Evolutionary conservation across 2,797 vertebrate genomes (phyloP).

Genomic region (Hybognathus amarus): DNA sequence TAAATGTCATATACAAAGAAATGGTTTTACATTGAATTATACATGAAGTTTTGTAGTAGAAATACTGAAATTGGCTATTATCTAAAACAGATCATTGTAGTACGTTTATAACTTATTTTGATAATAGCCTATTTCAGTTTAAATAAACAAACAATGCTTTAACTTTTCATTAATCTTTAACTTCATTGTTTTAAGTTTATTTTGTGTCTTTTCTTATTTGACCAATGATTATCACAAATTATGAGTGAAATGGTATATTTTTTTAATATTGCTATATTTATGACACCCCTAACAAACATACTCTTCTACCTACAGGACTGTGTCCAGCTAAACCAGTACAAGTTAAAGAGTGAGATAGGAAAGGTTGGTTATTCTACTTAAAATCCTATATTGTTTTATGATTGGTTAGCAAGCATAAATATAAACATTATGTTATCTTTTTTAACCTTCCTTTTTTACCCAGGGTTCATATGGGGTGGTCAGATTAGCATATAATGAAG

Average conservation of each 20-base stretch:
- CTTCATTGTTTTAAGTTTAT: neutral
- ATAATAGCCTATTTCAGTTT: too few relatives aligned
- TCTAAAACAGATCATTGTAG: too few relatives aligned
- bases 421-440: neutral
- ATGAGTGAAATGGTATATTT: neutral
- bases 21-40: neutral
- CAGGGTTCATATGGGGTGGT: slow-evolving; percentile 96
- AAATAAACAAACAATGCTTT: neutral
- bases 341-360: slow-evolving; percentile 91
- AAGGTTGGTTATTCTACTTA: slow-evolving; percentile 79
- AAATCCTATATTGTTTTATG: neutral
- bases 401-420: neutral
- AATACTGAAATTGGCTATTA: neutral
- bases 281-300: neutral
- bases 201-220: neutral
- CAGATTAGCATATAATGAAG: slow-evolving; percentile 91
- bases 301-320: slow-evolving; percentile 81
- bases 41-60: neutral
- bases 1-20: neutral
- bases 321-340: slow-evolving; percentile 95
- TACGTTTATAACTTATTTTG: too few relatives aligned
- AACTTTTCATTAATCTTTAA: neutral
- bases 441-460: neutral
- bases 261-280: neutral
- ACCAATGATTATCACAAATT: neutral